Evolutionary conservation across 2,113 vertebrate species (phyloP), one percentile per base, ranked within the genome.

Genomic region (Cochlearius cochlearius): DNA sequence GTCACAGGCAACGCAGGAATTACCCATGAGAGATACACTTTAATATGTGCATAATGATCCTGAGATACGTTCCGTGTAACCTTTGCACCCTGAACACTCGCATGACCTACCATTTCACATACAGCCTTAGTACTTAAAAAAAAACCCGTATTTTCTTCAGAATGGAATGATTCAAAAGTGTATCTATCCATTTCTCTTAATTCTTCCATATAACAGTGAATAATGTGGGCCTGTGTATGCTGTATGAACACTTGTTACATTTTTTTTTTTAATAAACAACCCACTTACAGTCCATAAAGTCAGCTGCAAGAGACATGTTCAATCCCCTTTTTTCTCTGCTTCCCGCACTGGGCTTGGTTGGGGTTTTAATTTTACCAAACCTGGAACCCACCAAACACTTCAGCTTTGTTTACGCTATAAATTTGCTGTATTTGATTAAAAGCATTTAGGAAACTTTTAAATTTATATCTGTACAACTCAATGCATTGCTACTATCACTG

Each of bases 71-170:
- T 47, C 43, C 29, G 19, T 10, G 9, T 72, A 45, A 75, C 15
- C 7, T 84, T 34, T 86, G 27, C 1, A 29, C 5, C 12, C 47
- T 16, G n/a, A 41, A 47, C 14, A 7, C 18, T 47, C 32, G 47
- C 22, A 67, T 52, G 17, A 52, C 13, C 27, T 29, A 12, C 9
- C 14, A 5, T 59, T 80, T 80, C 47, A 47, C 11, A 11, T 74
- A 34, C 3, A 62, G 12, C 4, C 6, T 58, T 64, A 52, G 6
- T 15, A 64, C 2, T 4, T 73, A 11, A 21, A 39, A 36, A 55
- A 36, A 55, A 9, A 0, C 0, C 27, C 3, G 1, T 18, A 2
- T 72, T 56, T 45, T 74, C 75, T 62, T 59, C 7, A 53, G 15
- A 78, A 67, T 22, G 5, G 20, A 58, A 50, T 29, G 1, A 62